Base-by-base conservation (phyloP, 1,140 invertebrate species). In the Meloidogyne hapla region DNA sequence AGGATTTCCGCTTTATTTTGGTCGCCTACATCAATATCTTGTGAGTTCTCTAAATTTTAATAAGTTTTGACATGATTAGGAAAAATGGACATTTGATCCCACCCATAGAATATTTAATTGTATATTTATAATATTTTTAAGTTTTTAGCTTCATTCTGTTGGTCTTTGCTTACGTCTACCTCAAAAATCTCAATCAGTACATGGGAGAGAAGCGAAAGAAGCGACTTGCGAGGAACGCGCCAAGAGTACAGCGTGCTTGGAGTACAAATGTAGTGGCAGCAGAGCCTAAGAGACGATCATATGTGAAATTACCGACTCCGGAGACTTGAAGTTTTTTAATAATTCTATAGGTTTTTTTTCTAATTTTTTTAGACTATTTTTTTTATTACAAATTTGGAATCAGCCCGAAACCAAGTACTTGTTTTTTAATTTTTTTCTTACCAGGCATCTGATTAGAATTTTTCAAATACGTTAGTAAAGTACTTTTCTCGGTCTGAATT, bases 1-100 rank as follows among this genome's bases (percentile, higher is more conserved):
- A 56, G 18, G n/a, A 56, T 56, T 56, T 56, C n/a, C 48, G 48
- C n/a, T 56, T 56, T 56, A n/a, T 56, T 56, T 56, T 56, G 48
- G 48, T 56, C 18, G 48, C 5, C 18, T 56, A 56, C 18, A 56
- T 56, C 18, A 56, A 56, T 18, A 56, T 56, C n/a, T 56, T 56
- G 48, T 56, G 18, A 8, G 48, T 56, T 48, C n/a, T 33, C 9
- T 33, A 6, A 48, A 48, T 5, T 48, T 48, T 48, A 48, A n/a
- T 18, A 18, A 48, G 13, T 48, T 48, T 18, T 18, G 3, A 12
- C 18, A 1, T 18, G 15, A 13, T 48, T 18, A 48, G 13, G 1
- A 18, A 4, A 18, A 0, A 48, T 33, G 33, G 33, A 33, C 33
- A 33, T 33, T 33, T 1, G 33, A 33, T 33, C 33, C 33, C 33